Evolutionary conservation across 2,113 vertebrate species (phyloP).

Genomic region (Siniperca knerii): DNA sequence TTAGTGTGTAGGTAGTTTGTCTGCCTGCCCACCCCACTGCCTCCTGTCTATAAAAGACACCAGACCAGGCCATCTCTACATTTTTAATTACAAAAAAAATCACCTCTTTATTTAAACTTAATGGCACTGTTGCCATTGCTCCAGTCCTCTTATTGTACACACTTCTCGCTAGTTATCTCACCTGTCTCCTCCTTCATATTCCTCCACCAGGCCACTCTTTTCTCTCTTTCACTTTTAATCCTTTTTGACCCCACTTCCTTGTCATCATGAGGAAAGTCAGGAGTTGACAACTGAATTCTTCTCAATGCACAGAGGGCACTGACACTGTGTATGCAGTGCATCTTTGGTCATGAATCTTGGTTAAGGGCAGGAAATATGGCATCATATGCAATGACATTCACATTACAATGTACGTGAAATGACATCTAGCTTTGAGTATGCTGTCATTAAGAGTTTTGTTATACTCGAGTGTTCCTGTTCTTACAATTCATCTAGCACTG

Average conservation of each 20-base stretch:
- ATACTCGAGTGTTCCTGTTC: constrained; percentile 17
- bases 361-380: not conserved
- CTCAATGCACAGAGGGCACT: not conserved
- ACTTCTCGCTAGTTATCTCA: constrained; percentile 5
- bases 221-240: constrained; percentile 20
- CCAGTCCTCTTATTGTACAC: constrained; percentile 3
- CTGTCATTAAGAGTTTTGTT: constrained; percentile 16
- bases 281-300: constrained; percentile 27
- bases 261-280: constrained; percentile 28
- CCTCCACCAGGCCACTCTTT: not conserved
- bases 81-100: constrained; percentile 77
- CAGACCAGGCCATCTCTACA: constrained; percentile 40
- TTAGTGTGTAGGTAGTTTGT: constrained; percentile 68
- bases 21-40: constrained; percentile 56
- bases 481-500: not conserved
- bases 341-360: constrained; percentile 22
- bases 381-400: constrained; percentile 34
- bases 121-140: constrained; percentile 43
- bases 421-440: constrained; percentile 8
- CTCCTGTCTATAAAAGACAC: constrained; percentile 57
- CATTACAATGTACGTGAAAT: constrained; percentile 22
- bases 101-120: constrained; percentile 64
- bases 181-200: constrained; percentile 11
- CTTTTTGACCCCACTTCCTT: constrained; percentile 11
- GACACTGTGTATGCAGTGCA: not conserved